Base-by-base conservation (phyloP, 2,113 vertebrate genomes). In the Struthidea cinerea region DNA sequence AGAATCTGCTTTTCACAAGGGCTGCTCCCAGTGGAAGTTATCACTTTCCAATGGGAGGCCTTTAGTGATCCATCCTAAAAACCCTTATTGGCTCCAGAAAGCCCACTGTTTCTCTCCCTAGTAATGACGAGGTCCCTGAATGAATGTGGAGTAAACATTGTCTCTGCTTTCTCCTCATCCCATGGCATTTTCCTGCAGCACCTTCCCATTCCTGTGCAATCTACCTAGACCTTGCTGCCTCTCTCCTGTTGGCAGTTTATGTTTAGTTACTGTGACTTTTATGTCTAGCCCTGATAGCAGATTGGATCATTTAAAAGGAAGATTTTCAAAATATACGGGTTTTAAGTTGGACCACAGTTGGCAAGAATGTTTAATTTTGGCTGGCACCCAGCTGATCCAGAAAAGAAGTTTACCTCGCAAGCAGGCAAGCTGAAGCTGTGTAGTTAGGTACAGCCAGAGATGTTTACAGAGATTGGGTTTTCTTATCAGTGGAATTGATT, bases 281-380 rank as follows among this genome's bases (percentile, higher is more conserved):
- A 4, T 55, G 17, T 52, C 42, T 61, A 37, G 30, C 33, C 60
- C 42, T 77, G n/a, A 19, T 11, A 64, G 39, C 41, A 46, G 20
- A 32, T 22, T 44, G 49, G 42, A n/a, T 60, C 77, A 37, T 77
- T 67, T 53, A 28, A 59, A 80, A 77, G n/a, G 7, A 46, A 37
- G 22, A 19, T 52, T 78, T 78, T 63, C 35, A 57, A 49, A 73
- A 55, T n/a, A 35, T 0, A 0, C 4, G 1, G 3, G 1, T 39
- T 81, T 84, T 32, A 67, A 82, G 44, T 21, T 68, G 30, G 47
- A 49, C 17, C 39, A 7, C 11, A 12, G 9, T 17, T 78, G 73
- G 65, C 49, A 61, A 77, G 47, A 14, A 2, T 30, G 16, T 19
- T 64, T 53, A 8, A 59, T 44, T 93, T 84, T 64, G 61, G 18